A percentile compares a stretch with the other conserved stretches of the same genome.
Evolutionary conservation across 2,888 invertebrate genomes (phyloP).

Genomic region (Norana najaformis): DNA sequence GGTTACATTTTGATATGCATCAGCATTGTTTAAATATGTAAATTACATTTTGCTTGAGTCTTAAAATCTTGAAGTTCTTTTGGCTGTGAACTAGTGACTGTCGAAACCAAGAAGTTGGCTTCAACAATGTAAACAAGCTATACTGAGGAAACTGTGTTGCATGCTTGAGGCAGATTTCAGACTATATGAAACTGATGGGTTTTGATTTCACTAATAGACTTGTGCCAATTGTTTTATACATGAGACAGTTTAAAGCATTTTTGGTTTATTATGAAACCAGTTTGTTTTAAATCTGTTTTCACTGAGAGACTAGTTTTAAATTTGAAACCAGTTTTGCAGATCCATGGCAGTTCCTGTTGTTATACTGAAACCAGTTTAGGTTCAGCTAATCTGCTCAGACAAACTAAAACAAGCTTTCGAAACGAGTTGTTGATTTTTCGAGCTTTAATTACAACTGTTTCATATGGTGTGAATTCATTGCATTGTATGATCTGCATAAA

Average conservation of each 20-base stretch:
- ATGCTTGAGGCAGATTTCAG: not conserved
- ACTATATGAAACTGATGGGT: too few relatives aligned
- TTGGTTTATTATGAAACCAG: too few relatives aligned
- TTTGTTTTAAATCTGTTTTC: too few relatives aligned
- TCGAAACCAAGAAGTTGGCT: not conserved
- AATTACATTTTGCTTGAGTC: constrained; percentile 13
- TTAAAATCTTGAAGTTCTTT: not conserved
- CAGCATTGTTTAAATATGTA: not conserved
- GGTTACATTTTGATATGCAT: not conserved
- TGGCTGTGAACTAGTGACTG: not conserved
- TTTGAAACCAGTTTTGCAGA: not conserved
- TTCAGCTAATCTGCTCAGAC: too few relatives aligned
- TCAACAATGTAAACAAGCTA: not conserved
- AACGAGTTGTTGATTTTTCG: not conserved
- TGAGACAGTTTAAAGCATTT: too few relatives aligned
- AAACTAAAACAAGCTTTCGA: not conserved
- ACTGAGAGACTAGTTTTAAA: not conserved
- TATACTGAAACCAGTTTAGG: too few relatives aligned
- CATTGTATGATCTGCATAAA: not conserved
- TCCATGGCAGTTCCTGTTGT: too few relatives aligned
- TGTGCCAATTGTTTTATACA: too few relatives aligned
- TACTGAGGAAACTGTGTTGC: not conserved
- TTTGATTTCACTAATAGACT: too few relatives aligned
- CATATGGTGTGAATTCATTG: not conserved
- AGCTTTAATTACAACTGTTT: not conserved